These are phyloP conservation scores for Abramis brama DNA, from an alignment of 2,113 vertebrate genomes.

Conservation along the genomic window DNA sequence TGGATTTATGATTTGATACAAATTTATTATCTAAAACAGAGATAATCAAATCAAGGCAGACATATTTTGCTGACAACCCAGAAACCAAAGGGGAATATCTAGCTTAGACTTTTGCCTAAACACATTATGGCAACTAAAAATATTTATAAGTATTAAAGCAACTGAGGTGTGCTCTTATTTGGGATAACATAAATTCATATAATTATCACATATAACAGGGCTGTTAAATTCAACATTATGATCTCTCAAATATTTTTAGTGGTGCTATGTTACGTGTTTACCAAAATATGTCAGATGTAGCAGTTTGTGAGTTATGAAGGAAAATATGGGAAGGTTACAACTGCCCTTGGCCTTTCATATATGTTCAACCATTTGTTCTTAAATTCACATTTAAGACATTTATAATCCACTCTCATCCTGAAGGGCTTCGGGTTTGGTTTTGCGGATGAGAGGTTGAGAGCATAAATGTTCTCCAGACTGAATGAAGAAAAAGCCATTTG, in stretches of 20 bases:
- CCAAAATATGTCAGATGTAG: not conserved
- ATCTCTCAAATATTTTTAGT: not conserved
- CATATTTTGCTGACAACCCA: not conserved
- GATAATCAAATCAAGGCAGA: not conserved
- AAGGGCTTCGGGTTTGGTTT: not conserved
- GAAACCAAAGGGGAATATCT: too few relatives aligned
- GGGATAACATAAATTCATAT: not conserved
- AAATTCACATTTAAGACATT: not conserved
- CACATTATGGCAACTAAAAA: not conserved
- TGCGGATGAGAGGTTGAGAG: conserved; percentile 9
- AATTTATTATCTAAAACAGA: not conserved
- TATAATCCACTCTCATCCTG: not conserved
- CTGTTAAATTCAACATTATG: not conserved
- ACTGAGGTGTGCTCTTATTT: not conserved
- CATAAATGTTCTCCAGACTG: conserved; percentile 34
- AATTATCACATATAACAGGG: not conserved
- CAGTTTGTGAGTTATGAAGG: not conserved
- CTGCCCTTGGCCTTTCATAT: not conserved
- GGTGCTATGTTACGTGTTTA: not conserved
- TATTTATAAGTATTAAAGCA: too few relatives aligned
- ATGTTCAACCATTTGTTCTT: not conserved
- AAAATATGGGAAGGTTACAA: not conserved
- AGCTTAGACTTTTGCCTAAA: not conserved
- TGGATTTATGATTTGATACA: not conserved
- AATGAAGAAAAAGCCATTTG: conserved; percentile 44